Conservation (phyloP, 2,888 invertebrate species). For the Dryadula phaetusa region DNA sequence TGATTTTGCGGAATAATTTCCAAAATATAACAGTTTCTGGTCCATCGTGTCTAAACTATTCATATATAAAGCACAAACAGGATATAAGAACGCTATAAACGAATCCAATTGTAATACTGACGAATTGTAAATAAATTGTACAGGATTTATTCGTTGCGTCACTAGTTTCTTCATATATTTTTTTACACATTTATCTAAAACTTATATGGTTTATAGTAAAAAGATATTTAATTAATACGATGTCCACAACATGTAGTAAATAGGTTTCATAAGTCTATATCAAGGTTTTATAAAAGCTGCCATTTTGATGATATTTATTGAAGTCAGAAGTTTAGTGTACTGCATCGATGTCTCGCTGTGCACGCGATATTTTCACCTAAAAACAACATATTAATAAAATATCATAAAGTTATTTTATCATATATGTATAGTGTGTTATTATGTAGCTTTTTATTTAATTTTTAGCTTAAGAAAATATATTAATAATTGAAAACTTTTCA, state of each 20-base stretch:
- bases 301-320: constrained; percentile 12
- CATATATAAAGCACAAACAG: background rate
- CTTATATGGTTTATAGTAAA: constrained; percentile 3
- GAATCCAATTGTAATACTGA: constrained; percentile 20
- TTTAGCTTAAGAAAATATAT: no score
- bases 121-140: constrained; percentile 7
- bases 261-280: background rate
- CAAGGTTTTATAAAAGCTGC: background rate
- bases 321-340: constrained; percentile 73
- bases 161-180: background rate
- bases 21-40: constrained; percentile 48
- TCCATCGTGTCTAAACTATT: constrained; percentile 34
- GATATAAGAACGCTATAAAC: constrained; percentile 1
- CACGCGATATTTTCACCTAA: constrained; percentile 95
- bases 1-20: constrained; percentile 57
- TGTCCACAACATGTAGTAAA: background rate
- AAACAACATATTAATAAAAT: constrained; percentile 22
- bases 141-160: constrained; percentile 4
- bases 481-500: no score
- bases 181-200: constrained; percentile 22
- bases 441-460: no score
- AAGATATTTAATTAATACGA: constrained; percentile 4
- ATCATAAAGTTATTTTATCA: no score
- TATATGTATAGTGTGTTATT: no score
- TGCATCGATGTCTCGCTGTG: constrained; percentile 96